Percentiles rank a stretch among this genome's conserved stretches.
These are phyloP conservation scores for Frankliniella intonsa DNA, from an alignment of 2,888 invertebrate genomes.

Conservation along the genomic window DNA sequence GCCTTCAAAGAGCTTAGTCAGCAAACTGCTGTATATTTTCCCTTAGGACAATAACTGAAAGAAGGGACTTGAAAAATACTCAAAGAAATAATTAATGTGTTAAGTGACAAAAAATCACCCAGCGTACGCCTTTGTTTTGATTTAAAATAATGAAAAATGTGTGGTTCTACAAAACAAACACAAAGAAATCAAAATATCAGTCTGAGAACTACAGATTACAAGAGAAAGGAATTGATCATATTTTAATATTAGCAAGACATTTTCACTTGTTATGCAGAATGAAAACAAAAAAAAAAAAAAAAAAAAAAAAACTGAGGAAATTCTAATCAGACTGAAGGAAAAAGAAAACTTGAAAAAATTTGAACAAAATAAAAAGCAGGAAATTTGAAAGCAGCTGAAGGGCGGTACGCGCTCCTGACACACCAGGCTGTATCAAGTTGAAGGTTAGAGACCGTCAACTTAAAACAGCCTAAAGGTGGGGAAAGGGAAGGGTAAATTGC, in stretches of 20 bases:
- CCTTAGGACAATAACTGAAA: no score
- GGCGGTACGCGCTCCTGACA: constrained; percentile 25
- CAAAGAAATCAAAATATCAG: not conserved
- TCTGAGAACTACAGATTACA: not conserved
- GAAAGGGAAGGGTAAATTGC: constrained; percentile 10
- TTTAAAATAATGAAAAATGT: constrained; percentile 29
- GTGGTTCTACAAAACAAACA: constrained; percentile 30
- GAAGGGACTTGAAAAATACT: no score
- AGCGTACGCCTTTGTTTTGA: constrained; percentile 20
- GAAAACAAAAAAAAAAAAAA: constrained; percentile 7
- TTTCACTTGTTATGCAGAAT: not conserved
- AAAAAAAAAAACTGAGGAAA: not conserved
- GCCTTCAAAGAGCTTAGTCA: no score
- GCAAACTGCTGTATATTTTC: no score
- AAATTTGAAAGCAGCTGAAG: constrained; percentile 20
- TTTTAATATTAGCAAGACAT: not conserved
- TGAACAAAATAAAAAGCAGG: not conserved
- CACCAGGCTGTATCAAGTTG: constrained; percentile 16
- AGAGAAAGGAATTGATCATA: not conserved
- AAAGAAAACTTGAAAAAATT: not conserved
- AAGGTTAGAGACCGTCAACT: not conserved
- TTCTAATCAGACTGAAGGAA: constrained; percentile 15
- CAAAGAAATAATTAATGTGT: not conserved
- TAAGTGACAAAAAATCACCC: not conserved
- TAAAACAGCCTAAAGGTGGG: not conserved